A percentile compares a stretch with the other conserved stretches of the same genome.
Conservation (phyloP, 2,888 invertebrate species). For the Apomyelois bistriatella region DNA sequence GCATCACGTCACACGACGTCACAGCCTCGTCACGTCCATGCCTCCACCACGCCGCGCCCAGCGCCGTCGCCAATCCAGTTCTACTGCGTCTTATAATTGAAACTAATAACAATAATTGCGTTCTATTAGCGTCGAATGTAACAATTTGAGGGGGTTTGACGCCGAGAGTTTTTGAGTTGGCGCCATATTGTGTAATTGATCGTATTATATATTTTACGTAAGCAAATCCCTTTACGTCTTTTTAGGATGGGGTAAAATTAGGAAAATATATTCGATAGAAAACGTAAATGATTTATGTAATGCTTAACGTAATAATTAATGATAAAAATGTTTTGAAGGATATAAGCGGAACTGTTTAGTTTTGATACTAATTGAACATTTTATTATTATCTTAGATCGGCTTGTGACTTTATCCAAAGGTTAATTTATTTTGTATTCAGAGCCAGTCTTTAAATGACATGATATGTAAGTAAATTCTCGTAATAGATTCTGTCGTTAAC, state of each 20-base stretch:
- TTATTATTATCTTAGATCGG: too few relatives aligned
- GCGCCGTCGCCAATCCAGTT: conserved; percentile 47
- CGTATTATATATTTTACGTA: background rate
- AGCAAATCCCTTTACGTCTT: background rate
- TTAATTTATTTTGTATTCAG: too few relatives aligned
- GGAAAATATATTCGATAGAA: background rate
- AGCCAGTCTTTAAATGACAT: too few relatives aligned
- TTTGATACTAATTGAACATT: too few relatives aligned
- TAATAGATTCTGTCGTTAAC: too few relatives aligned
- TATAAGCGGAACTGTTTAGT: too few relatives aligned
- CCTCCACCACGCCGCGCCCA: conserved; percentile 37
- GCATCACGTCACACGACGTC: conserved; percentile 45
- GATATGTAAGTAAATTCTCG: too few relatives aligned
- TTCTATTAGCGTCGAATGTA: background rate
- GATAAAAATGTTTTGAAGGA: too few relatives aligned
- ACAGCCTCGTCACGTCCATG: conserved; percentile 37
- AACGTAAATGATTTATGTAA: too few relatives aligned
- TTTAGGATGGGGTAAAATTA: background rate
- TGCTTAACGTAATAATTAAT: too few relatives aligned
- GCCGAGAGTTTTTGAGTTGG: background rate
- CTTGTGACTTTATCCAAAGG: too few relatives aligned
- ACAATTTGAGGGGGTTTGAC: background rate
- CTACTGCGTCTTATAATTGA: conserved; percentile 52
- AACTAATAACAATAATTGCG: conserved; percentile 24
- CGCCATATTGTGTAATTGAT: background rate